Evolutionary conservation across 2,888 invertebrate species (phyloP).

Genomic region (Apotomis turbidana): DNA sequence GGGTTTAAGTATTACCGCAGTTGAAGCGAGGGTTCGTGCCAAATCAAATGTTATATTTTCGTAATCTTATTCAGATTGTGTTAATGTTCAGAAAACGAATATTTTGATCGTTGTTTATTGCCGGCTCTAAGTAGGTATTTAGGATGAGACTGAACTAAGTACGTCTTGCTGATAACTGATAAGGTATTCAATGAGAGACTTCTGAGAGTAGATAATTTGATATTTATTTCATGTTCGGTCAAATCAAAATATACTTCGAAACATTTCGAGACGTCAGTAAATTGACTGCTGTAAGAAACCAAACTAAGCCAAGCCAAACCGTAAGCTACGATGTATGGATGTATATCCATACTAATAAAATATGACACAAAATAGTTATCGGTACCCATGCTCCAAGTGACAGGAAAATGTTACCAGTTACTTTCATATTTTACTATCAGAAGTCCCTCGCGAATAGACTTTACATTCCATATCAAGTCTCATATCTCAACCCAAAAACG

Average conservation of each 20-base stretch:
- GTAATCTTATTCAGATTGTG: constrained; percentile 19
- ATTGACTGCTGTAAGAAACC: too few relatives aligned
- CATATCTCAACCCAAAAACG: constrained; percentile 43
- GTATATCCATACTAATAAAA: too few relatives aligned
- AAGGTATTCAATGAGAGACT: constrained; percentile 12
- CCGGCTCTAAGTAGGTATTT: constrained; percentile 15
- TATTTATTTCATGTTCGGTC: not conserved
- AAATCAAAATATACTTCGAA: too few relatives aligned
- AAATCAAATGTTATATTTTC: constrained; percentile 39
- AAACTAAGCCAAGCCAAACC: too few relatives aligned
- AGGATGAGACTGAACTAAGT: constrained; percentile 14
- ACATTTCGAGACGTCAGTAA: too few relatives aligned
- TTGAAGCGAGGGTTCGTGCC: constrained; percentile 27
- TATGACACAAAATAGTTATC: too few relatives aligned
- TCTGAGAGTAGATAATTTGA: not conserved
- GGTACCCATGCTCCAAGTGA: too few relatives aligned
- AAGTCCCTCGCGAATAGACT: constrained; percentile 7
- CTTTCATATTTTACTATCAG: not conserved
- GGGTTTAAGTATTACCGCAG: not conserved
- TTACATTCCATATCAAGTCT: constrained; percentile 46
- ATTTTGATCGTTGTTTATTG: constrained; percentile 12
- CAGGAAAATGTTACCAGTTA: too few relatives aligned
- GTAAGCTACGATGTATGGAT: too few relatives aligned
- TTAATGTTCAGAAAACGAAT: constrained; percentile 17
- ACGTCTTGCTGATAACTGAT: not conserved